Percentiles rank a stretch among this genome's conserved stretches.
phyloP scores from a whole-genome alignment of 2,888 invertebrate species.

The Campoletis raptor region DNA sequence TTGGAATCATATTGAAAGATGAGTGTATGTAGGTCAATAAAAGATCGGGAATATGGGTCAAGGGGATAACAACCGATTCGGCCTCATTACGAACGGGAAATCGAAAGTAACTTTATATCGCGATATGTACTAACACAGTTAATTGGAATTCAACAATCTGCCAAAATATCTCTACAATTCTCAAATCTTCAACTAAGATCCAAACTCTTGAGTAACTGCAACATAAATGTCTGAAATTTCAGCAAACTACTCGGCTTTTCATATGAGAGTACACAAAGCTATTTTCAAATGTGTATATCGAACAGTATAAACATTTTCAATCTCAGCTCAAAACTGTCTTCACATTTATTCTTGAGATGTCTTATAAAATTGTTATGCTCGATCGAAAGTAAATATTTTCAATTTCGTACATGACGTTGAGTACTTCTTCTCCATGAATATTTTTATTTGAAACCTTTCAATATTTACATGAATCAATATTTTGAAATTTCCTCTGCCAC shows the following conservation, averaged over 20 bases:
- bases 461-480: not conserved
- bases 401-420: not conserved
- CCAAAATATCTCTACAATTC: not conserved
- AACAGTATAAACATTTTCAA: not conserved
- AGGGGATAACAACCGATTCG: not conserved
- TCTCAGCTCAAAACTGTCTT: not conserved
- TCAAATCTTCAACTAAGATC: not conserved
- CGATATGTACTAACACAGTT: not conserved
- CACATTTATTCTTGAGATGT: not conserved
- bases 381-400: constrained; percentile 1
- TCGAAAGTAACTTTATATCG: not conserved
- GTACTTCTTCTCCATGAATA: not conserved
- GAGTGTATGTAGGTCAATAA: not conserved
- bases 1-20: not conserved
- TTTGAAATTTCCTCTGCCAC: not conserved
- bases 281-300: constrained; percentile 4
- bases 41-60: constrained; percentile 11
- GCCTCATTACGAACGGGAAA: not conserved
- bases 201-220: not conserved
- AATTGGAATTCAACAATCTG: not conserved
- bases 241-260: not conserved
- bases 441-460: not conserved
- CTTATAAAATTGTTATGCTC: not conserved
- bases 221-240: not conserved
- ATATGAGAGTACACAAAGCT: not conserved